Base-by-base conservation (phyloP, 92 coral and sea anemone genomes). In the Scolanthus callimorphus region DNA sequence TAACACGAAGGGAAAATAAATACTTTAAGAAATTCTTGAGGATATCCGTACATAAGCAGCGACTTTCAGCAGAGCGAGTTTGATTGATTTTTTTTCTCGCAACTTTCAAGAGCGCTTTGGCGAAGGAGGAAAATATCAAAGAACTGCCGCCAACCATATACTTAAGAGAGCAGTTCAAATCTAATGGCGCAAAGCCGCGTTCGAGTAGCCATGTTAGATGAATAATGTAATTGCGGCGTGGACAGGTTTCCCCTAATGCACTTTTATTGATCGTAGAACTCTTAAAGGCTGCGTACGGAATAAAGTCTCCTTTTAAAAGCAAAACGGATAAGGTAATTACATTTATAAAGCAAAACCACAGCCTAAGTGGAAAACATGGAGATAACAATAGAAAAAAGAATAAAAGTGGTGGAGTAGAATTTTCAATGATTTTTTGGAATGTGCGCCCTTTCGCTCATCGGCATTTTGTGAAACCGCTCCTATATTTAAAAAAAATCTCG, bases 191-290 rank as follows among this genome's bases (percentile, higher is more conserved):
- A 10, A 46, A 11, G 52, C 12, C 19, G 12, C 17, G 4, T 4
- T 46, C 17, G 52, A 46, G 52, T 46, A 21, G 52, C 52, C 52
- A 46, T 46, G 52, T 4, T 46, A 9, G 17, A 46, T 46, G 52
- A 46, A 46, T 46, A 46, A 46, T 46, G 43, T 34, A 34, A 15
- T 20, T 34, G 15, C 41, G 41, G 8, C 41, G 41, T 34, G 6
- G n/a, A 6, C 41, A 34, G 11, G 23, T 19, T 19, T 4, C 4
- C 52, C 8, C 52, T 46, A 46, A 46, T 46, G 52, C 22, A 46
- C 52, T 46, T 46, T 19, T 46, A 11, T 46, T 46, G 52, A 46
- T 46, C 52, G 52, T 34, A 34, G 11, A 21, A 9, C 12, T 11
- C 52, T 46, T 46, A 20, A 46, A 46, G 22, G 12, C 4, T 46